Percentiles rank a stretch among this genome's conserved stretches.
phyloP scores from a whole-genome alignment of 2,888 invertebrate genomes.

The Adelognathus sp. region DNA sequence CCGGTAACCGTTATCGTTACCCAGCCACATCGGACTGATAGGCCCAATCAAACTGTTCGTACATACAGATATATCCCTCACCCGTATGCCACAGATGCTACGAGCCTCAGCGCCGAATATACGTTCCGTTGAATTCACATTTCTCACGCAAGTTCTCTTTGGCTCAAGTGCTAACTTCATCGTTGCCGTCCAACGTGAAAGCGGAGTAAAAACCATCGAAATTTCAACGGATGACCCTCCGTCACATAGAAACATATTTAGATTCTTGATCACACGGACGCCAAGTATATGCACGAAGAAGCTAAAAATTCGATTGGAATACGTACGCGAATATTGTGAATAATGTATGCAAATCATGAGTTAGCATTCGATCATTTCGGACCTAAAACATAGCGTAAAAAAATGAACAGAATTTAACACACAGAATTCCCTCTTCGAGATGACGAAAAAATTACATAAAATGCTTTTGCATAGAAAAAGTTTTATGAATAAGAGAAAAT shows the following conservation, averaged over 20 bases:
- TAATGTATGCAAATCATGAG: too few relatives aligned
- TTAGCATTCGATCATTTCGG: too few relatives aligned
- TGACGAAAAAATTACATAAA: too few relatives aligned
- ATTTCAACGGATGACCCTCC: conserved; percentile 3
- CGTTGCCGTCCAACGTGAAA: background rate
- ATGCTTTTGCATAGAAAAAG: too few relatives aligned
- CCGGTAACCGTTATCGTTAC: conserved; percentile 74
- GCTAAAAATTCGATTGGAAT: too few relatives aligned
- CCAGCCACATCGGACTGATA: conserved; percentile 64
- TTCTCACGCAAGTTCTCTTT: conserved; percentile 30
- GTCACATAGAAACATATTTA: background rate
- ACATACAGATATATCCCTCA: background rate
- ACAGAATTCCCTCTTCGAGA: too few relatives aligned
- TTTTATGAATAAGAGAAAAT: too few relatives aligned
- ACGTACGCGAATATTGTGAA: too few relatives aligned
- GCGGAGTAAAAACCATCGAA: background rate
- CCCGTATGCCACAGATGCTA: background rate
- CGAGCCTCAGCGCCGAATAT: background rate
- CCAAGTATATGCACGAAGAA: too few relatives aligned
- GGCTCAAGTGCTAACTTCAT: background rate
- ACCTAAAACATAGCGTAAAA: too few relatives aligned
- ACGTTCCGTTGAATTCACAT: conserved; percentile 32
- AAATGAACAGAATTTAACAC: too few relatives aligned
- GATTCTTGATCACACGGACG: too few relatives aligned
- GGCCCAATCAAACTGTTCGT: conserved; percentile 67